Base-by-base conservation (phyloP, 2,888 invertebrate species). In the Cetonia aurata region DNA sequence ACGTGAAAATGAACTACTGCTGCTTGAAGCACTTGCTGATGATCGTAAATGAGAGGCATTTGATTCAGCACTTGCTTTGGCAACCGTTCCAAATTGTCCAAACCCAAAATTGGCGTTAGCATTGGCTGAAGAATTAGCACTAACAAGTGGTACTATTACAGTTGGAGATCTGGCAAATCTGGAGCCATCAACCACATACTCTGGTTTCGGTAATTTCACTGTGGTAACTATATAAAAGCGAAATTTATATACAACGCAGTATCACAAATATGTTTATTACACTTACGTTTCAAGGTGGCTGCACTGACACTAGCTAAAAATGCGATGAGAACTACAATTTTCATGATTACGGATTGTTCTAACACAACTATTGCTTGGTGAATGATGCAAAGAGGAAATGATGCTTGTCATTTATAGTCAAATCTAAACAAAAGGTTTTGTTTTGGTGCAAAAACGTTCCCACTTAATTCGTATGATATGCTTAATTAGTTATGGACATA, bases 231-330 rank as follows among this genome's bases (percentile, higher is more conserved):
- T 2, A 17, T 56, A n/a, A n/a, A 56, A 41, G 10, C 33, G 3
- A 13, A 15, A 15, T 6, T 50, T 13, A 50, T 8, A 15, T 50
- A 15, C 9, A 13, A 50, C n/a, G n/a, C n/a, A n/a, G n/a, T n/a
- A n/a, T n/a, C n/a, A n/a, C n/a, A n/a, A n/a, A n/a, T 15, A 15
- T 52, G 8, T 19, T 25, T 31, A 13, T 48, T 17, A 6, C 59
- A 73, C 73, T 73, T 72, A 73, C 73, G 41, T 50, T 65, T 55
- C 15, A 72, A 70, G 15, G 72, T 60, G 50, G 68, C 73, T 33
- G 69, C 68, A 71, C 55, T 62, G 3, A 56, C 71, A 55, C 66
- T 59, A 15, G 41, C 73, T 9, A 72, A 50, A 53, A 72, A 65
- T 33, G 67, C 59, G 44, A 62, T 33, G 46, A 53, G 44, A 12